Evolutionary conservation across 2,113 vertebrate species (phyloP), one percentile per base, ranked within the genome.

Genomic region (Tachuris rubrigastra): DNA sequence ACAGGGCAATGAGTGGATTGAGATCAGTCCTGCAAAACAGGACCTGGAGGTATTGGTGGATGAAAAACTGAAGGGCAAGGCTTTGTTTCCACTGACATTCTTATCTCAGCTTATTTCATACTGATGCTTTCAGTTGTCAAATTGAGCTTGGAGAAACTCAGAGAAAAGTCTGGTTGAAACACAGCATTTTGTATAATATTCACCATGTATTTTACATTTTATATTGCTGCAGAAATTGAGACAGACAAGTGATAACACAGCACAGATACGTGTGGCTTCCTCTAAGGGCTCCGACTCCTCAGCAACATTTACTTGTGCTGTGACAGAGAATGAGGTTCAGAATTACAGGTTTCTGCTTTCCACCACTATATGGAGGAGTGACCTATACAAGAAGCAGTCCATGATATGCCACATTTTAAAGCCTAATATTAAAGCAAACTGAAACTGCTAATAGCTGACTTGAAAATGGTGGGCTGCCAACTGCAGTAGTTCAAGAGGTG

Each of bases 171-270:
- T 73, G 21, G 14, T 3, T 67, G 71, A 83, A 87, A 56, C 9
- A 41, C 12, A 60, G 39, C 39, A 42, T 37, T 77, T 77, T 55
- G 28, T 19, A 69, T 50, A 69, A 65, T 18, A 78, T 72, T 71
- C 42, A 44, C 9, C 10, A 27, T 0, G 0, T 39, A 79, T 66
- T 87, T 85, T 47, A 14, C 33, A 75, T 23, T 72, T 82, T 47
- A 18, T 33, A 75, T 23, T 67, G 42, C 41, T 75, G 87, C 73
- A 93, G 24, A 89, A 95, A 91, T 6, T 30, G 62, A 91, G 50
- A 89, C 22, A 71, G 77, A 63, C 33, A 75, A 92, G 50, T n/a
- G 44, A 31, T 77, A 84, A 93, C 42, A 73, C 23, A 85, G 49
- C 28, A 62, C 30, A 77, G 69, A 72, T 33, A 55, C 5, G 8